Evolutionary conservation across 1,140 invertebrate genomes (phyloP), one percentile per base, ranked within the genome.

Genomic region (Ceratitis capitata): DNA sequence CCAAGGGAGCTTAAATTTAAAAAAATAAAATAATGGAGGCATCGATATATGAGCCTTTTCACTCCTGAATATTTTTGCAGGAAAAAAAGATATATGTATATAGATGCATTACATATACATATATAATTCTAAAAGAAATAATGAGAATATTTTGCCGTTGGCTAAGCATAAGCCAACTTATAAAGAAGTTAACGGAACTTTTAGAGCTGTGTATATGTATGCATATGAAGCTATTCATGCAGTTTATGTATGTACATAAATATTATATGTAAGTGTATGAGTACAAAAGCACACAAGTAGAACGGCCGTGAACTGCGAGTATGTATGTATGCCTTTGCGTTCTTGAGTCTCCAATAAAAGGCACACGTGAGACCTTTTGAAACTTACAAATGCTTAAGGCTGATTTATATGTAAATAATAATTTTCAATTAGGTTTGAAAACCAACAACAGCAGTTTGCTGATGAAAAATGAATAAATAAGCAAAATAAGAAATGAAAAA

Each of bases 361-460:
- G 69, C n/a, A 56, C 16, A 53, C 47, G 26, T 83, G 49, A 51
- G 47, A 12, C 19, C 45, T 49, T 26, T 51, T 16, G 4, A 16
- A 32, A 26, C 19, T 82, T 83, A 42, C 78, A 19, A 32, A 49
- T 83, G 82, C 82, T 53, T 9, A 83, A 53, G 82, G 82, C 82
- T 83, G 42, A 83, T 83, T 83, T 83, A 53, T 53, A 83, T 83
- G 82, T 83, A 83, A 83, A 83, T 83, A 83, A 83, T 53, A 53
- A 83, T 51, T 83, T 83, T 83, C 82, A 83, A 83, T 51, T 83
- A 45, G 39, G 69, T 78, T 78, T 78, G 23, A 78, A 78, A 23
- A 74, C 35, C 35, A 74, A n/a, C n/a, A 74, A 45, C 35, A 19
- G 6, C 42, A 6, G 39, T n/a, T 74, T 42, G 35, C 29, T 42